Conservation (phyloP, 2,113 vertebrate genomes). For the Prochilodus magdalenae region DNA sequence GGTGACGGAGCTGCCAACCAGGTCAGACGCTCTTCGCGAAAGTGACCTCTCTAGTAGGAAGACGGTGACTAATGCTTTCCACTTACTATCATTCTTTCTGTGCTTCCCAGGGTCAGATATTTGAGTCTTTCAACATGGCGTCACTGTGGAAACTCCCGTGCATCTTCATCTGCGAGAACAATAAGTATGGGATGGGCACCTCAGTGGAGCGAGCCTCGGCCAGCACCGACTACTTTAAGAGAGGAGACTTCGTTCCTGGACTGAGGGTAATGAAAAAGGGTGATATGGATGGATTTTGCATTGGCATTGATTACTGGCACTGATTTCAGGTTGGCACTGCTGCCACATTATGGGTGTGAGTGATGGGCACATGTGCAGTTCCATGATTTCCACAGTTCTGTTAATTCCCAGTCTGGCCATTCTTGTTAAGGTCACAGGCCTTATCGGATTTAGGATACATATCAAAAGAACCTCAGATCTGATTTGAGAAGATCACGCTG, state of each 20-base stretch:
- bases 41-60: background rate
- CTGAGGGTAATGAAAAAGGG: conserved; percentile 71
- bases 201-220: conserved; percentile 83
- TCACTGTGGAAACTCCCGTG: conserved; percentile 93
- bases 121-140: conserved; percentile 91
- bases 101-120: conserved; percentile 86
- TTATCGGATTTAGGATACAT: too few relatives aligned
- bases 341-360: too few relatives aligned
- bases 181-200: conserved; percentile 89
- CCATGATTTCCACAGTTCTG: too few relatives aligned
- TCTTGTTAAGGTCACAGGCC: too few relatives aligned
- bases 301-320: too few relatives aligned
- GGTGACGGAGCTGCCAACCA: conserved; percentile 98
- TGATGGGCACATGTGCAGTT: too few relatives aligned
- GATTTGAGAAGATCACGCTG: too few relatives aligned
- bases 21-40: conserved; percentile 69
- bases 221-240: conserved; percentile 88
- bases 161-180: conserved; percentile 93
- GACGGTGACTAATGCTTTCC: background rate
- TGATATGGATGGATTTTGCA: too few relatives aligned
- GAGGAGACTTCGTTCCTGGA: conserved; percentile 87
- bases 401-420: too few relatives aligned
- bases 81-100: background rate
- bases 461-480: too few relatives aligned
- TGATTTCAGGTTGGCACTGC: too few relatives aligned